phyloP scores from a whole-genome alignment of 2,888 invertebrate species.

The Agrotis ipsilon region DNA sequence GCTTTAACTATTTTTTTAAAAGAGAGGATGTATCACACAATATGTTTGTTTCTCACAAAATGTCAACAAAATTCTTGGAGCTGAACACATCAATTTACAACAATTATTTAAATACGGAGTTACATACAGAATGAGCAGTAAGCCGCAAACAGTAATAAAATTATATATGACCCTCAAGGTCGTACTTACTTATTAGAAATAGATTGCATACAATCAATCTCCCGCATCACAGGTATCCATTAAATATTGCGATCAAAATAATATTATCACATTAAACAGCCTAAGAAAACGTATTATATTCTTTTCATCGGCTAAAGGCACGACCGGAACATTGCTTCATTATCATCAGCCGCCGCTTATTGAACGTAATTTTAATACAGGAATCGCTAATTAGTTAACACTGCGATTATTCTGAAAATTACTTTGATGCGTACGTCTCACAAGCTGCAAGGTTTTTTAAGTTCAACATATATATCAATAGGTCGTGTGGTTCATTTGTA shows the following conservation, averaged over 20 bases:
- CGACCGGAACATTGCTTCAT: slow-evolving; percentile 35
- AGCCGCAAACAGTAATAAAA: slow-evolving; percentile 19
- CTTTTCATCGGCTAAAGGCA: slow-evolving; percentile 10
- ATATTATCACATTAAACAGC: slow-evolving; percentile 13
- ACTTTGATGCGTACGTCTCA: slow-evolving; percentile 30
- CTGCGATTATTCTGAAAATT: slow-evolving; percentile 55
- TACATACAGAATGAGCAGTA: slow-evolving; percentile 11
- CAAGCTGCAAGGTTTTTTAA: slow-evolving; percentile 18
- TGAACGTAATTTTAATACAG: slow-evolving; percentile 55
- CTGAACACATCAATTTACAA: neutral
- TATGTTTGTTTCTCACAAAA: slow-evolving; percentile 3
- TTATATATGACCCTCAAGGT: slow-evolving; percentile 52
- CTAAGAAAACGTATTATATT: slow-evolving; percentile 13
- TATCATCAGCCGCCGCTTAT: slow-evolving; percentile 47
- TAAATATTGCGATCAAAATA: slow-evolving; percentile 22
- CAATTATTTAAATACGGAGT: neutral
- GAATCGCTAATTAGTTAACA: slow-evolving; percentile 63
- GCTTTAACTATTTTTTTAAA: neutral
- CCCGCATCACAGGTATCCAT: slow-evolving; percentile 30
- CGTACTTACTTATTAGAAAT: slow-evolving; percentile 53
- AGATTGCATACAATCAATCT: slow-evolving; percentile 33
- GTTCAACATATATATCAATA: neutral
- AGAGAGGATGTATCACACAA: neutral
- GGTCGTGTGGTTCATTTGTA: slow-evolving; percentile 21
- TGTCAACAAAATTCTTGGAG: slow-evolving; percentile 15